Conservation (phyloP, 1,140 invertebrate genomes). For the Cotesia chilonis region DNA sequence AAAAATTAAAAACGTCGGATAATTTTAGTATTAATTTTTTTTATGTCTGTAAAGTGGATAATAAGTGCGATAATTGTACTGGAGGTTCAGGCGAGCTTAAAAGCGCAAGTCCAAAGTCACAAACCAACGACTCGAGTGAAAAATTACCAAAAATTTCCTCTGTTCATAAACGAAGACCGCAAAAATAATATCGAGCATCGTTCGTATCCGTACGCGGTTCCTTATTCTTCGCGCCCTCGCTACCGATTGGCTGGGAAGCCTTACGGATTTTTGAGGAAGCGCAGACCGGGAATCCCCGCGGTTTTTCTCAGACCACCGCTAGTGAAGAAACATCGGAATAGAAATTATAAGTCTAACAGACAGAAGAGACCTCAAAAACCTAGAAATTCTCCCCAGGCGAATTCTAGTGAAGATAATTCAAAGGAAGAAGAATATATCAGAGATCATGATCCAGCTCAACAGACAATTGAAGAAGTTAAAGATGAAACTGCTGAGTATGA, state of each 20-base stretch:
- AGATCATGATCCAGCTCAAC: conserved; percentile 51
- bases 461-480: conserved; percentile 31
- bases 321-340: conserved; percentile 29
- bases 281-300: conserved; percentile 17
- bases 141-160: too few relatives aligned
- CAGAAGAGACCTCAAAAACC: background rate
- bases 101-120: too few relatives aligned
- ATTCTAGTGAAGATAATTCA: conserved; percentile 31
- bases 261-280: too few relatives aligned
- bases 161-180: background rate
- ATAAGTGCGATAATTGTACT: too few relatives aligned
- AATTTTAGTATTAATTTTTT: background rate
- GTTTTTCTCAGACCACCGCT: conserved; percentile 41
- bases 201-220: background rate
- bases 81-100: too few relatives aligned
- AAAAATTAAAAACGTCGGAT: too few relatives aligned
- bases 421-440: conserved; percentile 39
- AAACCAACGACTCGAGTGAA: too few relatives aligned
- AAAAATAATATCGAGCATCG: conserved; percentile 6
- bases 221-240: background rate
- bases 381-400: conserved; percentile 27
- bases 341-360: background rate
- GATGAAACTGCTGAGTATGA: conserved; percentile 39
- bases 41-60: background rate
- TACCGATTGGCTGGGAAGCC: background rate